Evolutionary conservation across 2,113 vertebrate genomes (phyloP).

Genomic region (Phoxinus phoxinus): DNA sequence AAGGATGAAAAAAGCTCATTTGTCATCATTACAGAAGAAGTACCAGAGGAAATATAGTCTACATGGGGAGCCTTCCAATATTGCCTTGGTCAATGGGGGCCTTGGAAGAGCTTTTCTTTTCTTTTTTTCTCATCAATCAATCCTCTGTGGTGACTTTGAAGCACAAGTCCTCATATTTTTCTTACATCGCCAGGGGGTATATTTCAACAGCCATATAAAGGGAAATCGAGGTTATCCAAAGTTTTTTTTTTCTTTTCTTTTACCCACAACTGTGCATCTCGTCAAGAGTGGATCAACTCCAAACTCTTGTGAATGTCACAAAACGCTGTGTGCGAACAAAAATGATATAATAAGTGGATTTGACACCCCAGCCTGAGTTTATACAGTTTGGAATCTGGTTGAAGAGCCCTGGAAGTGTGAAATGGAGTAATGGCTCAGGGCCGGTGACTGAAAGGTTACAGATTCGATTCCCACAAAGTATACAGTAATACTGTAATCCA

Average conservation of each 20-base stretch:
- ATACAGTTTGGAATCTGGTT: background rate
- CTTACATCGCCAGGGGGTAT: background rate
- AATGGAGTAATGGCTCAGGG: background rate
- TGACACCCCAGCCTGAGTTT: background rate
- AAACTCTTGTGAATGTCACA: background rate
- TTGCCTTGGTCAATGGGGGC: slow-evolving; percentile 22
- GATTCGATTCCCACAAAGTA: background rate
- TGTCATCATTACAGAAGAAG: background rate
- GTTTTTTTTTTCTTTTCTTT: background rate
- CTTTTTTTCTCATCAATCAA: background rate
- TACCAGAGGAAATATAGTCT: slow-evolving; percentile 4
- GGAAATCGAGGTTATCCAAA: slow-evolving; percentile 1
- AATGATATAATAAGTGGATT: background rate
- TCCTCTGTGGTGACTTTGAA: slow-evolving; percentile 7
- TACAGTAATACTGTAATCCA: too few species aligned
- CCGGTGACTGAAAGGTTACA: background rate
- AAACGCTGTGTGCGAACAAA: background rate
- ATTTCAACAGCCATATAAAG: background rate
- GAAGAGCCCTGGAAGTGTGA: background rate
- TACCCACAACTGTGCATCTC: background rate
- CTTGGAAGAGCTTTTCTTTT: background rate
- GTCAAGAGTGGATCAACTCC: background rate
- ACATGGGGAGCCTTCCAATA: slow-evolving; percentile 4
- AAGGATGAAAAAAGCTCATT: background rate
- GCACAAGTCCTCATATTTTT: background rate